These are phyloP conservation scores for Teleopsis dalmanni DNA, from an alignment of 1,140 invertebrate species.

Conservation along the genomic window DNA sequence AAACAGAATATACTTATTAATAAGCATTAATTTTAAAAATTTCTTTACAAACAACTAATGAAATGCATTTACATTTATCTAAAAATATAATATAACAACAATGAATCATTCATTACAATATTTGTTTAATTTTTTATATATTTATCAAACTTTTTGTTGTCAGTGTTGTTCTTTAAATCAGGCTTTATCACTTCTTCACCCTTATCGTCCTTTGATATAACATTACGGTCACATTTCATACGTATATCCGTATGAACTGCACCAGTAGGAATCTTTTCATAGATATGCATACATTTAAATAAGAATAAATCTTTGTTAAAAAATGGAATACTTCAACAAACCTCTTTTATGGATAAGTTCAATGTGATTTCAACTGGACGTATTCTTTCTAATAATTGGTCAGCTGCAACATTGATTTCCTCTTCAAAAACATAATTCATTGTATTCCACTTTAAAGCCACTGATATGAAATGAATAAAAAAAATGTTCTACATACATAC, in stretches of 20 bases:
- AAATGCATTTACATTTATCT: too few relatives aligned
- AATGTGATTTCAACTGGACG: conserved; percentile 15
- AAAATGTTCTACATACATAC: too few relatives aligned
- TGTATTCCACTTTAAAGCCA: conserved; percentile 65
- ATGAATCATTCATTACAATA: too few relatives aligned
- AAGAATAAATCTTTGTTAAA: conserved; percentile 24
- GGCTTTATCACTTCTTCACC: conserved; percentile 49
- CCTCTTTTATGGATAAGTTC: conserved; percentile 13
- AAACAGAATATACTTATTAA: too few relatives aligned
- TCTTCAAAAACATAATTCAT: conserved; percentile 53
- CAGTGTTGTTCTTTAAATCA: too few relatives aligned
- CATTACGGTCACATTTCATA: conserved; percentile 59
- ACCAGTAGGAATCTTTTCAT: conserved; percentile 46
- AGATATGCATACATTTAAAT: not conserved
- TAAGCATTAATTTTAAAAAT: too few relatives aligned
- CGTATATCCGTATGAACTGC: conserved; percentile 60
- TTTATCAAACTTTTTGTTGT: too few relatives aligned
- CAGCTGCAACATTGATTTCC: conserved; percentile 43
- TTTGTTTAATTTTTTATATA: too few relatives aligned
- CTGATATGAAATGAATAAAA: conserved; percentile 47
- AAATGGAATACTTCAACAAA: conserved; percentile 28
- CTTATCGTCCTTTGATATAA: conserved; percentile 67
- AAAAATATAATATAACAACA: too few relatives aligned
- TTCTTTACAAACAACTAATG: too few relatives aligned
- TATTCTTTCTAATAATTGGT: conserved; percentile 32